Percentiles rank a stretch among this genome's conserved stretches.
These are phyloP conservation scores for Falcaria lacertinaria DNA, from an alignment of 2,888 invertebrate genomes.

Conservation along the genomic window DNA sequence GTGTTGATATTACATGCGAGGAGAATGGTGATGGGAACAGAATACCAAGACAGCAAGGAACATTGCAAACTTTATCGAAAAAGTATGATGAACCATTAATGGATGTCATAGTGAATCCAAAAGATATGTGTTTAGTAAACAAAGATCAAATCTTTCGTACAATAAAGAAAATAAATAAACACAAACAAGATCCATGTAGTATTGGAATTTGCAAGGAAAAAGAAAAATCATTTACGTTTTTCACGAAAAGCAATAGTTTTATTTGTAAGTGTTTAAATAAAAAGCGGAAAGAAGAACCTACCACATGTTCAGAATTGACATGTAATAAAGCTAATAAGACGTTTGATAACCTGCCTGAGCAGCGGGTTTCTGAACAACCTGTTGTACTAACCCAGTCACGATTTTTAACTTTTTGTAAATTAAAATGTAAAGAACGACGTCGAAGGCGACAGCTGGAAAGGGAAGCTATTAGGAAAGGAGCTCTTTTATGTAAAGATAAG, in stretches of 20 bases:
- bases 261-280: slow-evolving; percentile 14
- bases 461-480: not conserved
- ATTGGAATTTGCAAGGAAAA: slow-evolving; percentile 9
- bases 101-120: slow-evolving; percentile 32
- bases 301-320: not conserved
- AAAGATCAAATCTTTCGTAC: not conserved
- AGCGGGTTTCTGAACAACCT: not conserved
- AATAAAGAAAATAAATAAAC: slow-evolving; percentile 4
- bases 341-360: not conserved
- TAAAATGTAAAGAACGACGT: not conserved
- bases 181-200: slow-evolving; percentile 12
- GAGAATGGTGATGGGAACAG: not conserved
- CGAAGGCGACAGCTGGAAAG: not conserved
- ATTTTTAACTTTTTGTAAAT: not conserved
- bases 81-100: slow-evolving; percentile 15
- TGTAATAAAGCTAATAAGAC: not conserved
- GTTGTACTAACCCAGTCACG: not conserved
- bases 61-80: not conserved
- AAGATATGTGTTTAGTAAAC: slow-evolving; percentile 28
- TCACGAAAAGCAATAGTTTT: slow-evolving; percentile 3
- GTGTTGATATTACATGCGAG: slow-evolving; percentile 29
- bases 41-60: slow-evolving; percentile 1
- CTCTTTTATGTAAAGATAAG: not conserved
- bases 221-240: not conserved
- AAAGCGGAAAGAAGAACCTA: not conserved